Conservation (phyloP, 1,140 invertebrate species). For the Zaprionus africanus region DNA sequence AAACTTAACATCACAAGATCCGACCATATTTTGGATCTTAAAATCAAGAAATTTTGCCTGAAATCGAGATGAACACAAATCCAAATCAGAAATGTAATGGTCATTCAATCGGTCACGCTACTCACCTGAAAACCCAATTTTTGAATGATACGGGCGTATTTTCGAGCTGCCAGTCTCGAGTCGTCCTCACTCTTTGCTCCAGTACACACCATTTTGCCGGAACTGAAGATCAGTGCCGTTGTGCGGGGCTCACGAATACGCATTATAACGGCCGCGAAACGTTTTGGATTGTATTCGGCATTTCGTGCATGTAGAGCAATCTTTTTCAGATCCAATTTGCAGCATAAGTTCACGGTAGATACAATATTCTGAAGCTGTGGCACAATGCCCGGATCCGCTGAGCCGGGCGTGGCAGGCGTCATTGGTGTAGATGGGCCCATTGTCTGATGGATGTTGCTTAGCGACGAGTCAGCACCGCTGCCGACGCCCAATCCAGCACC, state of each 20-base stretch:
- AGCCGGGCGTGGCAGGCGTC: slow-evolving; percentile 97
- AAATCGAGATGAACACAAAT: slow-evolving; percentile 76
- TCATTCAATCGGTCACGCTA: not conserved
- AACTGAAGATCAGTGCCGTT: slow-evolving; percentile 99
- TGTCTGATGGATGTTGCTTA: slow-evolving; percentile 86
- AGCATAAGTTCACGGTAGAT: slow-evolving; percentile 98
- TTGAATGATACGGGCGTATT: slow-evolving; percentile 99
- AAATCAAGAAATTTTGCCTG: slow-evolving; percentile 99
- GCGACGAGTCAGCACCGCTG: slow-evolving; percentile 78
- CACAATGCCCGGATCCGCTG: slow-evolving; percentile 96
- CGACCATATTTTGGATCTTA: slow-evolving; percentile 99
- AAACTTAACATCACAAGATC: slow-evolving; percentile 99
- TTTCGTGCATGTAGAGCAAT: slow-evolving; percentile 99
- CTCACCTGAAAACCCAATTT: slow-evolving; percentile 97
- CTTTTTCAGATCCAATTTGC: slow-evolving; percentile 97
- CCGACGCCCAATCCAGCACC: slow-evolving; percentile 55
- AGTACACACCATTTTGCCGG: slow-evolving; percentile 99
- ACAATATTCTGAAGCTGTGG: slow-evolving; percentile 99
- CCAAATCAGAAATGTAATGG: not conserved
- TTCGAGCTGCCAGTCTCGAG: slow-evolving; percentile 97
- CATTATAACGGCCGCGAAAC: slow-evolving; percentile 99
- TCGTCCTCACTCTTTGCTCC: slow-evolving; percentile 99
- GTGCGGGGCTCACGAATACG: slow-evolving; percentile 99
- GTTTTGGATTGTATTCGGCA: slow-evolving; percentile 99
- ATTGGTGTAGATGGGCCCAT: slow-evolving; percentile 93